phyloP scores from a whole-genome alignment of 2,797 vertebrate species.

The Zenarchopterus dispar region DNA sequence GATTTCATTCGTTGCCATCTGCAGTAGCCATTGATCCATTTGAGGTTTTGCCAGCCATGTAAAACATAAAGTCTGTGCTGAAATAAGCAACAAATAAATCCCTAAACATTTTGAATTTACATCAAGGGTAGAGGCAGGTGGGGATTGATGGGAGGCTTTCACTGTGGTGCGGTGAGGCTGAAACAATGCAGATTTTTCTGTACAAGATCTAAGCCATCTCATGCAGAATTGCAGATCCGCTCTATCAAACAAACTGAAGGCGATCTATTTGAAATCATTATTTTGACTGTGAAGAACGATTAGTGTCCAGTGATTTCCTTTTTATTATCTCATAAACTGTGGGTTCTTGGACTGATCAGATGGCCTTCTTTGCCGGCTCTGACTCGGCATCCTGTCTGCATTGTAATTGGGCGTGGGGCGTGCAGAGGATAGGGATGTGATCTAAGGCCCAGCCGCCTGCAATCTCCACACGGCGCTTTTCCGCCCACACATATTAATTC shows the following conservation, averaged over 20 bases:
- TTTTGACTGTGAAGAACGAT: constrained; percentile 13
- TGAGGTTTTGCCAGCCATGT: constrained; percentile 55
- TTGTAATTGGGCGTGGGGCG: constrained; percentile 54
- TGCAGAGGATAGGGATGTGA: constrained; percentile 48
- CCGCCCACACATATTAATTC: constrained; percentile 51
- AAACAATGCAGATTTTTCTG: constrained; percentile 20
- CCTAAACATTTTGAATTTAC: constrained; percentile 62
- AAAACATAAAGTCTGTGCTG: constrained; percentile 59
- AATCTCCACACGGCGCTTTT: constrained; percentile 28
- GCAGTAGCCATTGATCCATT: constrained; percentile 45
- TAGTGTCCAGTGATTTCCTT: constrained; percentile 5
- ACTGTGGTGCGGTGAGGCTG: constrained; percentile 30
- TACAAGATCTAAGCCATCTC: background rate
- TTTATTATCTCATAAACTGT: constrained; percentile 1
- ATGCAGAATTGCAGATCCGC: background rate
- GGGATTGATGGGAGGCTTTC: constrained; percentile 63
- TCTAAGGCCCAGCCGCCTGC: constrained; percentile 58
- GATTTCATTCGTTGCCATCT: constrained; percentile 59
- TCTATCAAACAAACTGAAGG: too few relatives aligned
- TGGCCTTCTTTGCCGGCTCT: constrained; percentile 56
- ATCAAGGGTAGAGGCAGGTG: constrained; percentile 19
- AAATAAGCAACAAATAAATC: constrained; percentile 63
- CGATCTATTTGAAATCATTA: background rate
- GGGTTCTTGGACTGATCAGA: constrained; percentile 32
- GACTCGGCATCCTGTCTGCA: constrained; percentile 66